A percentile compares a stretch with the other conserved stretches of the same genome.
phyloP scores from a whole-genome alignment of 2,113 vertebrate species.

The Boleophthalmus pectinirostris region DNA sequence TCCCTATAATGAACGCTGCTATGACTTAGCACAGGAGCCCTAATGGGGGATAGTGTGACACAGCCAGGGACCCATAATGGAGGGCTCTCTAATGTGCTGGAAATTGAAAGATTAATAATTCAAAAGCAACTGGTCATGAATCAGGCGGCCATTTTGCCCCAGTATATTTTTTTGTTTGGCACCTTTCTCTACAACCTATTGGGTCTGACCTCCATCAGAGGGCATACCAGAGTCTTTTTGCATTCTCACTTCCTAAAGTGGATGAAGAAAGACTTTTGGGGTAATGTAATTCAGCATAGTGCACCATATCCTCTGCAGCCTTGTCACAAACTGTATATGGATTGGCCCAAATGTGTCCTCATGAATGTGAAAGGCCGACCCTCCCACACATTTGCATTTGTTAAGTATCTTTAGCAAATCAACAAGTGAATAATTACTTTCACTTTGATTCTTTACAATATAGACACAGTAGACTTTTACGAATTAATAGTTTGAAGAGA shows the following conservation, averaged over 20 bases:
- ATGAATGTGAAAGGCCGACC: neutral
- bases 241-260: slow-evolving; percentile 5
- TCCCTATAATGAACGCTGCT: slow-evolving; percentile 60
- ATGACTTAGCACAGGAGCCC: slow-evolving; percentile 64
- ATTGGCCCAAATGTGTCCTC: neutral
- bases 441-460: neutral
- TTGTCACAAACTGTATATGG: slow-evolving; percentile 12
- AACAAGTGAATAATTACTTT: neutral
- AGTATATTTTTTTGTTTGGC: slow-evolving; percentile 43
- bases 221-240: slow-evolving; percentile 26
- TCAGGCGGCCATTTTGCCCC: slow-evolving; percentile 79
- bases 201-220: slow-evolving; percentile 62
- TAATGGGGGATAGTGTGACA: slow-evolving; percentile 69
- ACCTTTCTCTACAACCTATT: slow-evolving; percentile 42
- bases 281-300: slow-evolving; percentile 38
- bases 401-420: neutral
- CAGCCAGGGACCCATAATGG: slow-evolving; percentile 77
- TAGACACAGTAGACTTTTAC: neutral
- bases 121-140: slow-evolving; percentile 87
- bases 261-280: slow-evolving; percentile 55
- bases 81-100: slow-evolving; percentile 82
- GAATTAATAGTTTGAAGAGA: neutral
- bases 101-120: slow-evolving; percentile 99
- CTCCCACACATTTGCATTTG: neutral
- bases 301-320: slow-evolving; percentile 40